Conservation (phyloP, 2,113 vertebrate genomes). For the Coptodon bakossiorum region DNA sequence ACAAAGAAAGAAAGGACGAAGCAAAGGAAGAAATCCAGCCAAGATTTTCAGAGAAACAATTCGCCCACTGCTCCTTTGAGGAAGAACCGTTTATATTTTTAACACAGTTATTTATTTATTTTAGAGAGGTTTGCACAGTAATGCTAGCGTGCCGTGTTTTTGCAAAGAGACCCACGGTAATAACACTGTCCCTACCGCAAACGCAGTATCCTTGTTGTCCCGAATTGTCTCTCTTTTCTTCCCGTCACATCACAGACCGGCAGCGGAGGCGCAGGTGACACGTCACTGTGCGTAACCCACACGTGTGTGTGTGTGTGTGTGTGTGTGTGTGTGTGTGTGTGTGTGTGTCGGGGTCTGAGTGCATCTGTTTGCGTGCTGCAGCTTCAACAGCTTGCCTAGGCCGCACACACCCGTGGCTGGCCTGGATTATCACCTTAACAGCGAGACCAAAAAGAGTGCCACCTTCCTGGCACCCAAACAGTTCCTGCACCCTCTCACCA, state of each 20-base stretch:
- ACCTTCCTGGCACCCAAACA: background rate
- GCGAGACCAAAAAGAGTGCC: background rate
- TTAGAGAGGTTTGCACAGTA: background rate
- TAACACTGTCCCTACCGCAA: constrained; percentile 41
- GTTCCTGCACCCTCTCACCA: background rate
- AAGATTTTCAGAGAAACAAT: background rate
- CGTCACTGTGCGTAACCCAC: background rate
- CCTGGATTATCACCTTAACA: background rate
- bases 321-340: background rate
- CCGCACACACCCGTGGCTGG: background rate
- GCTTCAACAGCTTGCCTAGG: constrained; percentile 12
- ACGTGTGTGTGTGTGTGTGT: background rate
- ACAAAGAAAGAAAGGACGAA: background rate
- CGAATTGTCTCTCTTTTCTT: constrained; percentile 28
- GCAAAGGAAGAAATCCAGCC: background rate
- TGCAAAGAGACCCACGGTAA: background rate
- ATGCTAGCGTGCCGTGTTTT: background rate
- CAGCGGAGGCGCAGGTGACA: constrained; percentile 1
- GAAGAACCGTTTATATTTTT: background rate
- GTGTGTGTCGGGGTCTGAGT: background rate
- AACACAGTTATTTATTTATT: background rate
- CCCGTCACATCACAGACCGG: constrained; percentile 33
- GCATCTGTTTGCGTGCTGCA: background rate
- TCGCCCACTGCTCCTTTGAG: background rate
- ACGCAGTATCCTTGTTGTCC: constrained; percentile 28